Evolutionary conservation across 2,888 invertebrate genomes (phyloP), one percentile per base, ranked within the genome.

Genomic region (Brachypterus glaber): DNA sequence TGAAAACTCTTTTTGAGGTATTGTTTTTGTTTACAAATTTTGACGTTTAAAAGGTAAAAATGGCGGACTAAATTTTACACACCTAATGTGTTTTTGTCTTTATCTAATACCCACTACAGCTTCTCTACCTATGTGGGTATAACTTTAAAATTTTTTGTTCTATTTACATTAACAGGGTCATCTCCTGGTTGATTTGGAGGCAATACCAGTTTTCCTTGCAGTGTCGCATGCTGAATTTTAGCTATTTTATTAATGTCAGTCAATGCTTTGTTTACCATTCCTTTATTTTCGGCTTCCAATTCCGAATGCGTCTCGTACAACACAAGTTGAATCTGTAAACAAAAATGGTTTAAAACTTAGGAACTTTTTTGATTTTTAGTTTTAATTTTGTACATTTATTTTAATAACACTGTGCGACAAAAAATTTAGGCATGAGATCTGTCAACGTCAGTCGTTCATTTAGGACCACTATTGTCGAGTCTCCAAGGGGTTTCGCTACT

Each of bases 261-360:
- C 1, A 85, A 70, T 0, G 79, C 77, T 27, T 74, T 71, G 1
- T 73, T 66, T 12, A 84, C 76, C 76, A 87, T 84, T 15, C 76
- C 77, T 27, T 72, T 70, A 47, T 88, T 88, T 62, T 88, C 88
- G 0, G 78, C 75, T 21, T 75, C 75, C 27, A 86, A 65, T 34
- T 82, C 74, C 0, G 86, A 86, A 64, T 88, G 86, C 0, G 85
- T 86, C 59, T 86, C 85, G 53, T 88, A 88, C 18, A 88, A 62
- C 9, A 87, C 74, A 44, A 87, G 71, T 57, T 88, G 88, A 15
- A 87, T 77, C 77, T 79, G 50, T 37, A 60, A 58, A 29, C n/a
- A n/a, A 26, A 38, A 24, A 1, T 4, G 17, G 9, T 24, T 18
- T 8, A 38, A 14, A 14, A 27, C 11, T 33, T 38, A 33, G 14